Percentiles rank a stretch among this genome's conserved stretches.
phyloP scores from a whole-genome alignment of 2,888 invertebrate species.

The Sinodicranocentrus sp. region DNA sequence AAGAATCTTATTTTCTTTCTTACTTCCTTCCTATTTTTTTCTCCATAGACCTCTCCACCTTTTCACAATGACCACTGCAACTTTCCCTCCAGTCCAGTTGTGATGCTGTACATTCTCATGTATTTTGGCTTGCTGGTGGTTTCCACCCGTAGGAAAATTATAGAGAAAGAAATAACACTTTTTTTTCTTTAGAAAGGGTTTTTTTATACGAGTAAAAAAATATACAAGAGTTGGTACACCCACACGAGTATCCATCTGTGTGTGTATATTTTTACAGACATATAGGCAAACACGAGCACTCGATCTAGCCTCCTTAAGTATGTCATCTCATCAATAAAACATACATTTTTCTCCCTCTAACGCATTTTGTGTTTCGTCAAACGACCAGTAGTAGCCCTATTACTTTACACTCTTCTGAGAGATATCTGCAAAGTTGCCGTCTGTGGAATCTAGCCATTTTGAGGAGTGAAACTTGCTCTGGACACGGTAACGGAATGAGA shows the following conservation, averaged over 20 bases:
- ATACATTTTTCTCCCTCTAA: slow-evolving; percentile 63
- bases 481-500: too few relatives aligned
- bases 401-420: slow-evolving; percentile 27
- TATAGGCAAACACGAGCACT: slow-evolving; percentile 24
- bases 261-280: background rate
- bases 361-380: slow-evolving; percentile 55
- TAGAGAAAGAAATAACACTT: background rate
- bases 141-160: background rate
- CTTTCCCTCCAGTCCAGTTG: too few relatives aligned
- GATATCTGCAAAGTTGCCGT: slow-evolving; percentile 30
- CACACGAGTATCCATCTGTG: background rate
- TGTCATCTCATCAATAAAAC: slow-evolving; percentile 71
- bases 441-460: too few relatives aligned
- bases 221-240: too few relatives aligned
- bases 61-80: too few relatives aligned
- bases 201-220: too few relatives aligned
- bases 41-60: too few relatives aligned
- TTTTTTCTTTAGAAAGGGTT: too few relatives aligned
- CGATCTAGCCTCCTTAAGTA: slow-evolving; percentile 57
- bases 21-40: too few relatives aligned
- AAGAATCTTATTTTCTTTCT: too few relatives aligned
- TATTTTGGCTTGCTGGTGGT: background rate
- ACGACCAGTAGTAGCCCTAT: slow-evolving; percentile 38
- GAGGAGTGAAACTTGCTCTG: too few relatives aligned
- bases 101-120: too few relatives aligned